Evolutionary conservation across 2,113 vertebrate genomes (phyloP), one percentile per base, ranked within the genome.

Genomic region (Tiliqua scincoides): DNA sequence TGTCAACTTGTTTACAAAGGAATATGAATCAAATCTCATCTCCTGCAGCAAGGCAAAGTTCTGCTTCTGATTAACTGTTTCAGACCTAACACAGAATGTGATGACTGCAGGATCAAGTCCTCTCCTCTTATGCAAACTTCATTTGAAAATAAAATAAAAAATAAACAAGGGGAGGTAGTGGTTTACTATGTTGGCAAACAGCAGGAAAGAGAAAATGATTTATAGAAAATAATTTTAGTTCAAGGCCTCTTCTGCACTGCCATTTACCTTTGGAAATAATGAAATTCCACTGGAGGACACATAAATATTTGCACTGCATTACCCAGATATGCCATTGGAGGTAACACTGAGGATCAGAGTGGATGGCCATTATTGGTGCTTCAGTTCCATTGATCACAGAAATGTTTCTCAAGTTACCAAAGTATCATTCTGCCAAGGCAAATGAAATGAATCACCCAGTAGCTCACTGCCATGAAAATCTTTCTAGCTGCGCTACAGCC

Each of bases 1-100:
- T 88, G 82, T 89, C 92, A 94, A 92, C 82, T 91, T 96, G 92
- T 95, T 96, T 95, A 93, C 84, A 87, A 90, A 88, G 89, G 93
- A 87, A 87, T 85, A 81, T 92, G 92, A 95, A 91, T 94, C 93
- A 90, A 90, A 85, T 85, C 84, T 92, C 85, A 84, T 70, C 59
- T 40, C 89, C 82, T 87, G 61, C 83, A 89, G 76, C 78, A 84
- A 70, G 76, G 70, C 57, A 61, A 85, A 12, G 0, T 18, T 86
- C 30, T 3, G 0, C 77, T 73, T 89, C 85, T 89, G 80, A 23
- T 85, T 86, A 83, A 82, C 8, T 91, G 74, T 93, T 94, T 87
- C 89, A 61, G 52, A 82, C 77, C 35, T 43, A 30, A 70, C 70
- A 62, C 37, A 62, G 10, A 20, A 25, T 73, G 80, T n/a, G 15